phyloP scores from a whole-genome alignment of 2,113 vertebrate species.

The Acanthochromis polyacanthus region DNA sequence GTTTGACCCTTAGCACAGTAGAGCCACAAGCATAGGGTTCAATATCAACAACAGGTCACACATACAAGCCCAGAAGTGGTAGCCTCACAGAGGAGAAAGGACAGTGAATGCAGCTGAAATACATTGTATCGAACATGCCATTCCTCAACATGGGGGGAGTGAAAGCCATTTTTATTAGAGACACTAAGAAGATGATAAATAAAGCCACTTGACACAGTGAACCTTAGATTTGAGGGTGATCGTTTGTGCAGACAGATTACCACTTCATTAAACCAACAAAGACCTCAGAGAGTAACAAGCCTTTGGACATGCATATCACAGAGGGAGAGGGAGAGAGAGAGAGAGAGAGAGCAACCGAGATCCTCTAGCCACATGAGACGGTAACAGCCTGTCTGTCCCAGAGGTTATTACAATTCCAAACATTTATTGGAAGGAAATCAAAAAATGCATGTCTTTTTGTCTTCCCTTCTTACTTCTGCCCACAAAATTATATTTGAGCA shows the following conservation, averaged over 20 bases:
- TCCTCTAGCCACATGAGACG: constrained; percentile 77
- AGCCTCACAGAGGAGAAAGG: not conserved
- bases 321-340: constrained; percentile 46
- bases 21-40: constrained; percentile 57
- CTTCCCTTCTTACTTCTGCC: constrained; percentile 53
- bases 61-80: constrained; percentile 42
- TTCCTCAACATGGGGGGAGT: not conserved
- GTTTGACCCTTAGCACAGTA: constrained; percentile 58
- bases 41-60: constrained; percentile 45
- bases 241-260: constrained; percentile 81
- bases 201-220: constrained; percentile 66
- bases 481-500: constrained; percentile 74
- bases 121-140: constrained; percentile 23
- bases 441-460: constrained; percentile 72
- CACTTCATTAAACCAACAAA: constrained; percentile 80
- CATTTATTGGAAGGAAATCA: constrained; percentile 82
- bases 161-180: constrained; percentile 53
- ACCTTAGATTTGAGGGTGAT: constrained; percentile 61
- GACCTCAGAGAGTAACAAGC: constrained; percentile 74
- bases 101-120: constrained; percentile 4
- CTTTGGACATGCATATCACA: constrained; percentile 70
- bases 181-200: constrained; percentile 67
- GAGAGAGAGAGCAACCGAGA: constrained; percentile 55
- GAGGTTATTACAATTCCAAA: constrained; percentile 76
- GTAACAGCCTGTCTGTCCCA: constrained; percentile 62